Percentiles rank a stretch among this genome's conserved stretches.
Evolutionary conservation across 2,888 invertebrate species (phyloP).

Genomic region (Pristionchus arcanus): DNA sequence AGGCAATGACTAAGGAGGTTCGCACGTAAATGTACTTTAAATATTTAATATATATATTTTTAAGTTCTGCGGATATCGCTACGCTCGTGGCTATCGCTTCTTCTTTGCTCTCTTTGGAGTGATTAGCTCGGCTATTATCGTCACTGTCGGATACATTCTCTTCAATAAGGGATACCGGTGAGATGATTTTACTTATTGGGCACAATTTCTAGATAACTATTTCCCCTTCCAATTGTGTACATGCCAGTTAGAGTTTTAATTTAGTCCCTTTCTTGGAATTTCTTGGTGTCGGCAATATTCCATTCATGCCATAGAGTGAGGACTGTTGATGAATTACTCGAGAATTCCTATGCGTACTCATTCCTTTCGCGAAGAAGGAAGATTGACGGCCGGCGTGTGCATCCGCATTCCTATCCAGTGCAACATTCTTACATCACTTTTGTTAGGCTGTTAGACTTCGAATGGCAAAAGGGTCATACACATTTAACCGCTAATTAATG

Average conservation of each 20-base stretch:
- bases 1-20: neutral
- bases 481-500: too few species aligned
- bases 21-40: neutral
- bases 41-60: neutral
- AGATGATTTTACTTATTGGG: too few species aligned
- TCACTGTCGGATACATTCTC: conserved; percentile 46
- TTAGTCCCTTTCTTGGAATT: neutral
- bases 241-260: neutral
- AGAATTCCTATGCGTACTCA: conserved; percentile 2
- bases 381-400: neutral
- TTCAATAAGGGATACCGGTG: conserved; percentile 49
- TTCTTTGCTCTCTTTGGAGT: conserved; percentile 43
- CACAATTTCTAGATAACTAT: neutral
- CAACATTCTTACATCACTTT: too few species aligned
- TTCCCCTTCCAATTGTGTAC: neutral
- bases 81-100: conserved; percentile 26
- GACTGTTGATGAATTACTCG: neutral
- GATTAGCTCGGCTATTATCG: neutral
- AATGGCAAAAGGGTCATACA: too few species aligned
- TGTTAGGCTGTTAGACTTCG: too few species aligned
- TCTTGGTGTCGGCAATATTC: neutral
- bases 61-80: conserved; percentile 11
- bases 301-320: neutral
- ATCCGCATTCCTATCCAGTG: neutral
- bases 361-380: neutral